Base-by-base conservation (phyloP, 2,113 vertebrate species). In the Corythoichthys intestinalis region DNA sequence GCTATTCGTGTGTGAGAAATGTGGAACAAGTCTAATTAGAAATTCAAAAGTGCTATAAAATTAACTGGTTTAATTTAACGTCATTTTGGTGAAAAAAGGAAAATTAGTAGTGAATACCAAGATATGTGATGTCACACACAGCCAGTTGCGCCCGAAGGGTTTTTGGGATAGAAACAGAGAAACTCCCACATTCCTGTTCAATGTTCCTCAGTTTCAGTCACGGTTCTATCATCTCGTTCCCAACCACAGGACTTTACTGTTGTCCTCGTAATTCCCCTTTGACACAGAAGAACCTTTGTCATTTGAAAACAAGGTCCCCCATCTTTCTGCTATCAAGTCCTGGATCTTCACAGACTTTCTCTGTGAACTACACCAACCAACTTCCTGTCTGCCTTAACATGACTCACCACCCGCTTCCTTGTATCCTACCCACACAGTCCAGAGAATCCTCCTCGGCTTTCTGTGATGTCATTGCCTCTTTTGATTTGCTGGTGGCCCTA, bases 241-340 rank as follows among this genome's bases (percentile, higher is more conserved):
- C 71, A 53, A 41, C 66, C 74, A 82, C 85, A 86, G 78, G 80
- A 72, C 77, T 72, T 53, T 41, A 79, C 82, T 81, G 71, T 83
- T 53, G 81, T 86, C 81, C 86, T 76, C 82, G 74, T 83, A 67
- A 76, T 81, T 71, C 41, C 70, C 41, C 53, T 1, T 41, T 38
- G 39, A n/a, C 74, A 91, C 85, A 91, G 88, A 76, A 81, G 83
- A 66, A 76, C 73, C 64, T 70, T 83, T 89, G 86, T 90, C 46
- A 53, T 28, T 13, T 11, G 60, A 79, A 48, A 41, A 84, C 78
- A 82, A 85, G 73, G 54, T 79, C 85, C 71, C 60, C 28, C 74
- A 83, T 78, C 84, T 80, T 73, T 67, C 69, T 75, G 61, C 70
- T 69, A 72, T 83, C 82, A 38, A 63, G 72, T 85, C 73, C 61